These are phyloP conservation scores for Muschampia plurimacula DNA, from an alignment of 2,888 invertebrate species.

Conservation along the genomic window DNA sequence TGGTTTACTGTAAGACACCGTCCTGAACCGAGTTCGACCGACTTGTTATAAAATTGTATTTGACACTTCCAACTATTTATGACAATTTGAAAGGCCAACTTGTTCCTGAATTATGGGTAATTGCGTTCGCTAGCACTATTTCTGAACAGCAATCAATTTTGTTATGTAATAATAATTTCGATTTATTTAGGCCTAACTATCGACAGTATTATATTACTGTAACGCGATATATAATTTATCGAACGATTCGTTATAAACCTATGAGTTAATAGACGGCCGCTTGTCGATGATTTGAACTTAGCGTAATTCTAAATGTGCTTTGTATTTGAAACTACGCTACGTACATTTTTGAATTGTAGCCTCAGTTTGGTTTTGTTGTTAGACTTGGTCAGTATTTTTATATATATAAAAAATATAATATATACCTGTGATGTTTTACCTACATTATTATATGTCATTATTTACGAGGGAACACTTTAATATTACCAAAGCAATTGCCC, in stretches of 20 bases:
- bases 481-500: background rate
- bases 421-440: no score
- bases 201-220: constrained; percentile 49
- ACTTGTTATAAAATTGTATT: constrained; percentile 59
- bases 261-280: constrained; percentile 27
- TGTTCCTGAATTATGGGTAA: constrained; percentile 58
- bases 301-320: constrained; percentile 10
- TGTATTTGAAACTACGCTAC: no score
- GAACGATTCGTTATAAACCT: constrained; percentile 31
- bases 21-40: constrained; percentile 47
- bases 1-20: constrained; percentile 33
- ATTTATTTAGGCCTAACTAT: constrained; percentile 41
- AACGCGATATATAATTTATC: constrained; percentile 47
- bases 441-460: background rate
- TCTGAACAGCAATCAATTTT: constrained; percentile 52
- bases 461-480: background rate
- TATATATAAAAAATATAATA: no score
- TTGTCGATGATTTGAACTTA: constrained; percentile 4
- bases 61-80: constrained; percentile 58
- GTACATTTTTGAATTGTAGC: no score
- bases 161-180: constrained; percentile 51
- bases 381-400: no score
- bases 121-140: constrained; percentile 55
- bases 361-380: no score
- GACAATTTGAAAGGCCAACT: constrained; percentile 60